Evolutionary conservation across 1,140 invertebrate genomes (phyloP), one percentile per base, ranked within the genome.

Genomic region (Pemphigus obesinymphae): DNA sequence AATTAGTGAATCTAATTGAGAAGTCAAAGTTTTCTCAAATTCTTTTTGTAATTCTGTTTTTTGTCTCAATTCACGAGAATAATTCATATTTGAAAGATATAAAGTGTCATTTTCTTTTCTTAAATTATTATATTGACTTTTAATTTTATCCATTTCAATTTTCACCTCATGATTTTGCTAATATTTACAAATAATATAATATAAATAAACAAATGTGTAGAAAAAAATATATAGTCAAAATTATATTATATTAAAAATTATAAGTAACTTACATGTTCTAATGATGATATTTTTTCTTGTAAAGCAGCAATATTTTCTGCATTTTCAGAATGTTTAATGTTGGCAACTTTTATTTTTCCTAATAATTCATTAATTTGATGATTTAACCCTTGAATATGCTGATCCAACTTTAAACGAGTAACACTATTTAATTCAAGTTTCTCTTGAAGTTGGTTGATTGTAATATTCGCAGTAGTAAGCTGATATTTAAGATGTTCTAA

Each of bases 31-130:
- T 31, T 63, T 80, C 34, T 80, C 76, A 63, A 80, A 80, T 20
- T 80, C 76, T n/a, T 80, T 80, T 80, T 80, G 76, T 29, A 80
- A 61, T 20, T 80, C 76, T n/a, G 76, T n/a, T 80, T 80, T 80
- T 80, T 80, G 76, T 80, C 76, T 80, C 11, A 80, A 63, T 80
- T 80, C 76, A 31, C 76, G 76, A 29, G 76, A 80, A 63, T 80
- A 80, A 80, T 80, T 80, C 55, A 80, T 61, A 20, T 80, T 80
- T 23, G 76, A 80, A 45, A 80, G 17, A 63, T 80, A 80, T 34
- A 80, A n/a, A 20, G 26, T 61, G 45, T 80, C 76, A 13, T 80
- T 80, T 31, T 80, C 76, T 43, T 80, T 80, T 80, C 63, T 80
- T 26, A 80, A 43, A 80, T n/a, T 63, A 26, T 63, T 80, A 45